Base-by-base conservation (phyloP, 1,140 invertebrate species). In the Coenobita brevimanus region DNA sequence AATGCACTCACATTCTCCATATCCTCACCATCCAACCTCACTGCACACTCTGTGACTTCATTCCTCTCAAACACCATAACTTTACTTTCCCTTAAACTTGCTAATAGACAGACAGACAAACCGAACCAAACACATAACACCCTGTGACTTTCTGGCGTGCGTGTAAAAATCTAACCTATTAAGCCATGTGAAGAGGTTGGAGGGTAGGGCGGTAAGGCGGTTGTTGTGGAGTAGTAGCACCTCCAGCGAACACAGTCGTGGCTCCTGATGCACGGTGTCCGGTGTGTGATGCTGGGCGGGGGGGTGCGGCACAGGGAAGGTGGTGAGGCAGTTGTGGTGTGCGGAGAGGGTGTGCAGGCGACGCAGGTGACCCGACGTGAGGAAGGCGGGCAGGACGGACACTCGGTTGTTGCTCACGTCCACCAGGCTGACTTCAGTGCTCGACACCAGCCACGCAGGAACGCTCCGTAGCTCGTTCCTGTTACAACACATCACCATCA, bases 331-430 rank as follows among this genome's bases (percentile, higher is more conserved):
- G 43, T 87, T 87, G 64, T 87, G 85, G 85, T 87, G 85, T 2
- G 76, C 85, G 24, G 85, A 87, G 46, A 87, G 62, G 27, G 85
- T 87, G 78, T 87, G 85, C 41, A 87, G 85, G 78, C 85, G 85
- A 0, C 85, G 85, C 1, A 87, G 67, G 50, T 87, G 85, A 13
- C 85, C 85, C 8, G 85, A 87, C 10, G 85, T 87, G 43, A 87
- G 78, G 76, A 87, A 87, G 46, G 85, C 85, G 3, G 85, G 85
- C 15, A 87, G 50, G 76, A 62, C 50, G 4, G 85, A 50, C 38
- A 87, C 60, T 30, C 80, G 60, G 43, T 87, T 87, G 85, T 87
- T 43, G 67, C 85, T 87, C 43, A 87, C 60, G 36, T 87, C 85
- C 17, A 87, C 85, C 17, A 87, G n/a, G 24, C 15, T 87, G 17